Base-by-base conservation (phyloP, 2,888 invertebrate species). In the Caenorhabditis imperialis region DNA sequence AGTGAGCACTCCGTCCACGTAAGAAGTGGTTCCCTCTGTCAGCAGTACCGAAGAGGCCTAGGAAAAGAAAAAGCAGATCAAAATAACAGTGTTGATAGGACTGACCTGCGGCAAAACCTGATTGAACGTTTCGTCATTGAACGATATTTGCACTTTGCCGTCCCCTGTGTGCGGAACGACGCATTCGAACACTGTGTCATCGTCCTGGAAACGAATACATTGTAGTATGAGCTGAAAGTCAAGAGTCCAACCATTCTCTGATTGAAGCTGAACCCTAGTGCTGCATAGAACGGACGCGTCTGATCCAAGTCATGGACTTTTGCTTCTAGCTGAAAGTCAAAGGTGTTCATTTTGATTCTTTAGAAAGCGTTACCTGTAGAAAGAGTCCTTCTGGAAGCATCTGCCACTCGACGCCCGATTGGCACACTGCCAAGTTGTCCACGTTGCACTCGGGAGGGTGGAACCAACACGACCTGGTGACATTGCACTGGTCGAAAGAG, bases 101-200 rank as follows among this genome's bases (percentile, higher is more conserved):
- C 48, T 22, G 22, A 79, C 81, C 78, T 82, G 82, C 25, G 69
- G 73, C 20, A 82, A 48, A 37, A 81, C 77, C 45, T 77, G 67
- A 70, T 82, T 82, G 75, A 65, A 73, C 23, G 81, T 81, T 51
- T 81, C 80, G 51, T 82, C 82, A 60, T 82, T 82, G 61, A 82
- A 82, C 16, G 81, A 81, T 14, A 82, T 67, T 51, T 77, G 75
- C 16, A 82, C 79, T 53, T 62, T 70, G 10, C 72, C 77, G 42
- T 63, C 57, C 8, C 78, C 75, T 20, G 75, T 63, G 18, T 73
- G 77, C 45, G 75, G 70, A 48, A 70, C 73, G 16, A 82, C 67
- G 47, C 82, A 82, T 38, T 82, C 82, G 27, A 82, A 57, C 10
- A 82, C 82, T 4, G 81, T 82, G 47, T 82, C 82, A 53, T 82